Evolutionary conservation across 2,888 invertebrate species (phyloP).

Genomic region (Caenorhabditis drosophilae): DNA sequence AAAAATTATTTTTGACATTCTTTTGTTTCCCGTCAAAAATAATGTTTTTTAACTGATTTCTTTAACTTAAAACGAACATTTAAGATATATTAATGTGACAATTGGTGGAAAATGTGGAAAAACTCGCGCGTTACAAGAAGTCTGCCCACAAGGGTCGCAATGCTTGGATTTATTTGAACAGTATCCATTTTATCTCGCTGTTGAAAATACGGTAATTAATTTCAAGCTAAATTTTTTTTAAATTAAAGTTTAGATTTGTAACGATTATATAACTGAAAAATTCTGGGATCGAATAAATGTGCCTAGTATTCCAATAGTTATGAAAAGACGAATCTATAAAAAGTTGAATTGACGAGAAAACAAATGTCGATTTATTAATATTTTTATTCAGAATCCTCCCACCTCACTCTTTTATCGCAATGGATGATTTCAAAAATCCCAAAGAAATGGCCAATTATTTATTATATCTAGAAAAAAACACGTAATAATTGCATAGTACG

Average conservation of each 20-base stretch:
- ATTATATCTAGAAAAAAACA: slow-evolving; percentile 36
- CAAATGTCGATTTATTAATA: too few relatives aligned
- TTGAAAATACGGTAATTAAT: slow-evolving; percentile 57
- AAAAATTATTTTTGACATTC: too few relatives aligned
- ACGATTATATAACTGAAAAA: slow-evolving; percentile 67
- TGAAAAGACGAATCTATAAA: slow-evolving; percentile 53
- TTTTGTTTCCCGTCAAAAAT: too few relatives aligned
- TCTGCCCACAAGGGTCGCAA: slow-evolving; percentile 45
- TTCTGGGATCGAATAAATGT: slow-evolving; percentile 50
- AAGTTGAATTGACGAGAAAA: too few relatives aligned
- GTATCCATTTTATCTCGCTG: slow-evolving; percentile 63
- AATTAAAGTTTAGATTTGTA: slow-evolving; percentile 44
- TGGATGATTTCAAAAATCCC: slow-evolving; percentile 61
- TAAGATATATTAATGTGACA: slow-evolving; percentile 57
- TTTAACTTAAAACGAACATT: slow-evolving; percentile 7
- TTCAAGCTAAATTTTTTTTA: not conserved
- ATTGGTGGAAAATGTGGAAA: slow-evolving; percentile 60
- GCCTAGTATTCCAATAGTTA: slow-evolving; percentile 63
- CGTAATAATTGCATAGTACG: slow-evolving; percentile 24
- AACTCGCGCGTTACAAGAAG: slow-evolving; percentile 13
- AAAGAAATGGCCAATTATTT: slow-evolving; percentile 59
- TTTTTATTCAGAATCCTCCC: slow-evolving; percentile 58
- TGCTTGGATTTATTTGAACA: slow-evolving; percentile 45
- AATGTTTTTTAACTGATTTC: not conserved
- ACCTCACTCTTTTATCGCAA: slow-evolving; percentile 60